Conservation (phyloP, 2,888 invertebrate species). For the Agrotis clavis region DNA sequence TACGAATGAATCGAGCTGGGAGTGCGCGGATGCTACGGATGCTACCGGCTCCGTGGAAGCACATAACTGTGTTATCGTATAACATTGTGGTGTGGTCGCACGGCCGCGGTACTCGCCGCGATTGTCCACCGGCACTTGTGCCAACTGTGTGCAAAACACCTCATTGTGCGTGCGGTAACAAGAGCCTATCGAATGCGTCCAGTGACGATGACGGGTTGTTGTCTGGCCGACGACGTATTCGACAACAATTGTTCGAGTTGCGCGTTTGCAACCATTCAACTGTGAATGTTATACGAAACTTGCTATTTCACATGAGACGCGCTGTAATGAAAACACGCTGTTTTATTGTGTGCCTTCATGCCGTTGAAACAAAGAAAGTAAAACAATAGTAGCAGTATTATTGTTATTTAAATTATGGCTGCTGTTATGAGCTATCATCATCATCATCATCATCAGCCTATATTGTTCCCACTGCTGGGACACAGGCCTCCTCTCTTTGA, state of each 20-base stretch:
- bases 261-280: conserved; percentile 57
- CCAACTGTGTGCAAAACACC: conserved; percentile 79
- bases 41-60: not conserved
- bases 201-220: conserved; percentile 62
- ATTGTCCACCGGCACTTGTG: conserved; percentile 80
- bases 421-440: conserved; percentile 7
- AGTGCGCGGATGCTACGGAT: conserved; percentile 28
- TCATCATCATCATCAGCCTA: no score
- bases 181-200: conserved; percentile 65
- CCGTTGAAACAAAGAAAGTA: conserved; percentile 40
- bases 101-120: conserved; percentile 36
- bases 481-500: no score
- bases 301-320: conserved; percentile 55
- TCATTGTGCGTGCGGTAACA: conserved; percentile 75
- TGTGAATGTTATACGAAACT: conserved; percentile 52
- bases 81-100: conserved; percentile 33
- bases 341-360: conserved; percentile 47
- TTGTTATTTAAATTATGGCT: conserved; percentile 20
- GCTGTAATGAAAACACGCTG: conserved; percentile 54
- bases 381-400: conserved; percentile 25
- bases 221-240: conserved; percentile 56
- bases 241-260: conserved; percentile 66
- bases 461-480: no score
- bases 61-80: conserved; percentile 28
- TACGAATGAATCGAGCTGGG: conserved; percentile 12